phyloP scores from a whole-genome alignment of 2,888 invertebrate genomes.

The Ornithoptera priamus region DNA sequence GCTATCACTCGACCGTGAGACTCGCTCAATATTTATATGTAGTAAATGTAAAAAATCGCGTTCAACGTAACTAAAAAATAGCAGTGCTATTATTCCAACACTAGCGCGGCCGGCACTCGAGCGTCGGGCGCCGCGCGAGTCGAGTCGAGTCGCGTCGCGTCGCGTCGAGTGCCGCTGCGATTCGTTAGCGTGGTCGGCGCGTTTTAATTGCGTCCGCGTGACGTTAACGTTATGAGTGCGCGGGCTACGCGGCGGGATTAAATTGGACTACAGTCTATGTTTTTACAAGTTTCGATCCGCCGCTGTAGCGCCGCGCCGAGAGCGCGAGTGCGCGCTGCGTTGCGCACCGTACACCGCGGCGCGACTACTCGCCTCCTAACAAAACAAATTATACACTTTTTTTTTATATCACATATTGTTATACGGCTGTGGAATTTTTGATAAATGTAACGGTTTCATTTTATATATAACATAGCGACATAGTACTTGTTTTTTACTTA shows the following conservation, averaged over 20 bases:
- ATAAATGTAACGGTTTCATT: too few species aligned
- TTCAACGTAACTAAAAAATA: conserved; percentile 20
- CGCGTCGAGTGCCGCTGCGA: conserved; percentile 25
- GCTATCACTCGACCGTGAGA: conserved; percentile 21
- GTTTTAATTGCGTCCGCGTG: conserved; percentile 31
- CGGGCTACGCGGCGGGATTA: conserved; percentile 14
- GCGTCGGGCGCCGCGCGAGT: conserved; percentile 12
- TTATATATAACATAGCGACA: too few species aligned
- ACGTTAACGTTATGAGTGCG: conserved; percentile 24
- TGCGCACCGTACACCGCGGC: conserved; percentile 7
- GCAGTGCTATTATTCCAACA: conserved; percentile 14
- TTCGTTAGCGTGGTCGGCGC: conserved; percentile 31
- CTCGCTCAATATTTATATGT: conserved; percentile 5
- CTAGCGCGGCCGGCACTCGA: conserved; percentile 23
- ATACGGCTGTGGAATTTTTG: too few species aligned
- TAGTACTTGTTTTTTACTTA: too few species aligned
- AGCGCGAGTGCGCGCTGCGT: conserved; percentile 12
- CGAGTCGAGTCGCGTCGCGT: background rate
- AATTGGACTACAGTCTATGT: conserved; percentile 26
- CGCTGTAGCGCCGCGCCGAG: conserved; percentile 11
- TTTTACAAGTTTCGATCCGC: conserved; percentile 22
- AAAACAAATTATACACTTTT: too few species aligned
- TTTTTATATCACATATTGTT: too few species aligned
- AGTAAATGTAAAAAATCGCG: conserved; percentile 8
- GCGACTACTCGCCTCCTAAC: too few species aligned